Evolutionary conservation across 2,113 vertebrate species (phyloP), one percentile per base, ranked within the genome.

Genomic region (Pungitius pungitius): DNA sequence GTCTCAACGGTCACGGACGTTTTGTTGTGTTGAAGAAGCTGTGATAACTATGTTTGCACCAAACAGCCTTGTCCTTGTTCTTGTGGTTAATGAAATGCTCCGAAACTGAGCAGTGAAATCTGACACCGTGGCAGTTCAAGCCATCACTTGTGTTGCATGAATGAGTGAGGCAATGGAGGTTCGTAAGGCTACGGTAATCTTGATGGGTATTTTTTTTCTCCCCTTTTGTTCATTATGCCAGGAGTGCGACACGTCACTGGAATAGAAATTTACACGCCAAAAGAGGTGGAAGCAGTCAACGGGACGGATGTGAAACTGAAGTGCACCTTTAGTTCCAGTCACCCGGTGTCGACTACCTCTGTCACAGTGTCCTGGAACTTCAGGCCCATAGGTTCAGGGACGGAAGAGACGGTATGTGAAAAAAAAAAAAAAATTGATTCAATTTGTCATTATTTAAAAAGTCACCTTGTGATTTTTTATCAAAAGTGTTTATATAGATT

Each of bases 271-370:
- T 76, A 86, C 75, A 96, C 95, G 0, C 64, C 91, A 0, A 79
- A 37, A 7, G 90, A 93, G 17, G 39, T 97, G 83, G 91, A 96
- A 22, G 96, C 84, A 0, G 89, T 95, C 49, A 99, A 99, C 0
- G 97, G 97, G 77, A 98, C 96, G 0, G 77, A 95, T 22, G 81
- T 95, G 54, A 90, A 89, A 8, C 85, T 99, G 54, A 96, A 95
- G 85, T 99, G 97, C 91, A 97, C 95, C 56, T 99, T 98, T 52
- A 93, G 83, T 75, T 95, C 95, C 90, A 93, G 18, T 35, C 60
- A 77, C 1, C 88, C 95, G 0, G 78, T 96, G 18, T 85, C 93
- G 0, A 75, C 75, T 14, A 27, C 78, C 3, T 75, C 93, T 0
- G 88, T 95, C 1, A 78, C 76, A 0, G 95, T 96, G 49, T 92